Evolutionary conservation across 2,888 invertebrate species (phyloP).

Genomic region (Plagodis pulveraria): DNA sequence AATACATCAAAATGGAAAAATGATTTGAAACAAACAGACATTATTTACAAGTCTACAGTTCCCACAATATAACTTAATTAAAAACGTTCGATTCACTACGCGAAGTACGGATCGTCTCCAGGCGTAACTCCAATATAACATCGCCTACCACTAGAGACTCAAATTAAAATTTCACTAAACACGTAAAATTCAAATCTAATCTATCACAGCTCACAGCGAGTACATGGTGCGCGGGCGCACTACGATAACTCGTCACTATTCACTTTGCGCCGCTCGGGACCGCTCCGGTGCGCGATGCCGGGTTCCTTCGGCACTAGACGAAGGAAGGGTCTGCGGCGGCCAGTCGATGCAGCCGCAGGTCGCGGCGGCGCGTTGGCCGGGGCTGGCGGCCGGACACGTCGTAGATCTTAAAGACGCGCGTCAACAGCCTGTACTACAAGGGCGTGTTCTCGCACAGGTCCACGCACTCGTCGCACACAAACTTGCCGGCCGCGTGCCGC

Average conservation of each 20-base stretch:
- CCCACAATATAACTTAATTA: constrained; percentile 71
- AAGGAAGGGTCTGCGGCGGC: constrained; percentile 45
- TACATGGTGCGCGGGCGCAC: constrained; percentile 38
- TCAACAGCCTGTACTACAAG: constrained; percentile 79
- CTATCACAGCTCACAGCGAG: constrained; percentile 80
- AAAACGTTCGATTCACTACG: constrained; percentile 58
- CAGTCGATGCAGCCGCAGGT: constrained; percentile 30
- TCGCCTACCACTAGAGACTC: constrained; percentile 70
- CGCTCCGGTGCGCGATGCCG: no score
- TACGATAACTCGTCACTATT: not conserved
- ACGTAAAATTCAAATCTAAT: constrained; percentile 72
- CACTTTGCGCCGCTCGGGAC: not conserved
- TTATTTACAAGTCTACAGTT: constrained; percentile 74
- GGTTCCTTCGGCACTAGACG: constrained; percentile 34
- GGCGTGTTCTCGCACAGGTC: constrained; percentile 57
- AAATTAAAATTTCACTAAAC: constrained; percentile 59
- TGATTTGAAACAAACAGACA: constrained; percentile 69
- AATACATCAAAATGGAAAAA: constrained; percentile 80
- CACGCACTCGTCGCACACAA: constrained; percentile 59
- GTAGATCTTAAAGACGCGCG: constrained; percentile 80
- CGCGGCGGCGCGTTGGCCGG: constrained; percentile 37
- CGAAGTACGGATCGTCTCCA: constrained; percentile 52
- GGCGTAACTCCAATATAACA: constrained; percentile 45
- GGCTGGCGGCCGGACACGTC: constrained; percentile 62
- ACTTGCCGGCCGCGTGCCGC: constrained; percentile 43